Base-by-base conservation (phyloP, 2,888 invertebrate species). In the Hirtodrosophila histrioides region DNA sequence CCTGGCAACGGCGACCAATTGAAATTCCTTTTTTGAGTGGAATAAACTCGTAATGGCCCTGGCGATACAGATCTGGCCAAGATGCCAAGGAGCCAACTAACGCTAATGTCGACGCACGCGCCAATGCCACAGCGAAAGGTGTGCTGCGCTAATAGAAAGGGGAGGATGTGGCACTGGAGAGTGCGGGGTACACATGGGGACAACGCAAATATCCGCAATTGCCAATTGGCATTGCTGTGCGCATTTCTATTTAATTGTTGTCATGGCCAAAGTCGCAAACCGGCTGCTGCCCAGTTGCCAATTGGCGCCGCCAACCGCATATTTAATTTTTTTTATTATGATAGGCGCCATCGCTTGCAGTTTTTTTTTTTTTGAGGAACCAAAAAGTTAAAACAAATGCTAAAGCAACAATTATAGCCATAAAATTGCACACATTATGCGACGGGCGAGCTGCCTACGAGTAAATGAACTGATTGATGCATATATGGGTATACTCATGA, bases 181-280 rank as follows among this genome's bases (percentile, higher is more conserved):
- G 4, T 5, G 17, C n/a, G 10, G 51, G n/a, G n/a, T 39, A 3
- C 10, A 17, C 41, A 24, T 31, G 12, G 50, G 12, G 44, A 12
- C 29, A 37, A 10, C 17, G 40, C 74, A 69, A 66, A 77, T 68
- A 81, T 69, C 81, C 84, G 78, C 78, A 73, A 75, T 75, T 69
- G 66, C 67, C 75, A 81, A 73, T 75, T 84, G 78, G 67, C 75
- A 84, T 80, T 81, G 69, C 78, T 65, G 55, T 61, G 82, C 67
- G 67, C 76, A 78, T 82, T 82, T 85, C 74, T 72, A 65, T 79
- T 70, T 78, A 82, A 82, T 75, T 82, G 82, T 78, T 76, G 82
- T 64, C 74, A 24, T 57, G 50, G 44, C 71, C 69, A 64, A 56
- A 63, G 29, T 55, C 63, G 41, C 31, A 72, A 74, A 75, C 81